Evolutionary conservation across 2,113 vertebrate species (phyloP), one percentile per base, ranked within the genome.

Genomic region (Stictonetta naevosa): DNA sequence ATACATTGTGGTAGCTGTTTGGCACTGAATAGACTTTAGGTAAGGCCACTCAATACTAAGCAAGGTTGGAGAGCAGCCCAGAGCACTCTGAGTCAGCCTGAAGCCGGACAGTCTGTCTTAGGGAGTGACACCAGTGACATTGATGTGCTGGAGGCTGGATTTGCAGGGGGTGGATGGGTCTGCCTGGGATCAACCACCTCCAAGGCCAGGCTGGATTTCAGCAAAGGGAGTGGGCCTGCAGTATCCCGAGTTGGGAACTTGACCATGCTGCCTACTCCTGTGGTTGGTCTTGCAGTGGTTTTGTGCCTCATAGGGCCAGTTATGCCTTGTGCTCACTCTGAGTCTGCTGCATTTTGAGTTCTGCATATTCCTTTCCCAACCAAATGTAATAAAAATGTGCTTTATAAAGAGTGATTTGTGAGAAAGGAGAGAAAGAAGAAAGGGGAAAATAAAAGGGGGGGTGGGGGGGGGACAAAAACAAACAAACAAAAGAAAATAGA

Each of bases 111-210:
- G 31, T 10, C 8, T 53, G 10, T 8, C 22, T 44, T 19, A 50
- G 29, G 56, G 21, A 18, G 7, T 59, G 64, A 50, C 64, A 34
- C 3, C 0, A 0, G 26, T 42, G 58, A n/a, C 12, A 2, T 11
- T 29, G 34, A 26, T 29, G 11, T 44, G 31, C 4, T 28, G 25
- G 12, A 59, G 20, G 26, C 26, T 58, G 42, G 10, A 2, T 31
- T 78, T 14, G 31, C 38, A 73, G 26, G 6, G 52, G 46, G 34
- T 29, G 58, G 28, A 63, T 1, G 0, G 5, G 5, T 19, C 18
- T 53, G 26, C 38, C 40, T 15, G 33, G 1, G 1, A 1, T 19
- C 29, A 74, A 3, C 11, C 23, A 6, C 1, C 11, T 22, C 20
- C 8, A 2, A 53, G 25, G 18, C n/a, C 23, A 69, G 21, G 50